Evolutionary conservation across 2,888 invertebrate genomes (phyloP), one percentile per base, ranked within the genome.

Genomic region (Strigamia transsilvanica): DNA sequence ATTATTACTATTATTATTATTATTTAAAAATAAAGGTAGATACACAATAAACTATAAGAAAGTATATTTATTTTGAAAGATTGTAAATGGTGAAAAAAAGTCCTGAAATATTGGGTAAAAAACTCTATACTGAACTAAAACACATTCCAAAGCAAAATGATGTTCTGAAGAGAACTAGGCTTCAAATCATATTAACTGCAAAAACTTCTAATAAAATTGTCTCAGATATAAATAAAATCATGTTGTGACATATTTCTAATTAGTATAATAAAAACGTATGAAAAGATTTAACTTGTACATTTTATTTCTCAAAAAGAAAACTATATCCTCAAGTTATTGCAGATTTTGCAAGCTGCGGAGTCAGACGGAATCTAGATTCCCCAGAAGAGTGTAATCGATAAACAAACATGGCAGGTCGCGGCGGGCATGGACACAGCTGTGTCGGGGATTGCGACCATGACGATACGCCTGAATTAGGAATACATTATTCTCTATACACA

Each of bases 401-500:
- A 38, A 38, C 38, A 38, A 38, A 38, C 38, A 38, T 38, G 38
- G 38, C 38, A 38, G 38, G 38, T 38, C 38, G 38, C 2, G 38
- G 38, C 38, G 38, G 84, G 13, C 85, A 85, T 82, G 84, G 90
- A 84, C 90, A 92, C 85, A 88, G 89, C 84, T 92, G 92, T 86
- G 91, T 91, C 85, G 91, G 90, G 27, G 91, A 91, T 86, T 90
- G 91, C 84, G 89, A 91, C 85, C 91, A 92, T 85, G 83, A 84
- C 5, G 91, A 92, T 87, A 92, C 92, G 84, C 89, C 90, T 83
- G 93, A 94, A 88, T 89, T 92, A 86, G 95, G 94, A 3, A 87
- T 94, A 79, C 91, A 93, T 84, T 96, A 94, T 86, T 96, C 94
- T 90, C 90, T 98, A 82, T 97, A 92, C 87, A 91, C 93, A 85